phyloP scores from a whole-genome alignment of 1,140 invertebrate species.

The Arion vulgaris region DNA sequence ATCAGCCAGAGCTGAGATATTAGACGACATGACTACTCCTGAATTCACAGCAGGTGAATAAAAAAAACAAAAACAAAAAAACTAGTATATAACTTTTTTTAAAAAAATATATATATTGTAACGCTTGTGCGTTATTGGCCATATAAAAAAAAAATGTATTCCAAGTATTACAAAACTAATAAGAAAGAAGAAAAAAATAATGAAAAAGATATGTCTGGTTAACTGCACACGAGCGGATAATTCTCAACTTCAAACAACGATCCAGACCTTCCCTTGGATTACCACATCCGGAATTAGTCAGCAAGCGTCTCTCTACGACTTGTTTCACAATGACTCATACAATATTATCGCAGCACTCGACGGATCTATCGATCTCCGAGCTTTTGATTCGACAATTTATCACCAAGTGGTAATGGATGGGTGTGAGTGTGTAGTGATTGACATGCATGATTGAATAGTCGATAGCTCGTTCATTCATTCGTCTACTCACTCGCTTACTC shows the following conservation, averaged over 20 bases:
- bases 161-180: too few species aligned
- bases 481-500: neutral
- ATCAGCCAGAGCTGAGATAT: too few species aligned
- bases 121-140: too few species aligned
- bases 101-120: too few species aligned
- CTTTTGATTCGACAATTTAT: neutral
- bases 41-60: too few species aligned
- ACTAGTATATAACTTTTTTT: too few species aligned
- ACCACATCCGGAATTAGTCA: neutral
- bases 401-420: neutral
- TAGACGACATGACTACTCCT: too few species aligned
- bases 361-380: neutral
- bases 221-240: neutral
- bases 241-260: neutral
- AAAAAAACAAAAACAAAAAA: too few species aligned
- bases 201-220: too few species aligned
- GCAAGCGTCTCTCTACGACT: neutral
- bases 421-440: neutral
- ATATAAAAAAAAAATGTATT: too few species aligned
- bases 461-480: neutral
- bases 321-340: neutral
- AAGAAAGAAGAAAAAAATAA: too few species aligned
- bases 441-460: neutral
- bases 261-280: neutral
- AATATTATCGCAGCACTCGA: neutral